These are phyloP conservation scores for Cotesia glomerata DNA, from an alignment of 1,140 invertebrate species.

Conservation along the genomic window DNA sequence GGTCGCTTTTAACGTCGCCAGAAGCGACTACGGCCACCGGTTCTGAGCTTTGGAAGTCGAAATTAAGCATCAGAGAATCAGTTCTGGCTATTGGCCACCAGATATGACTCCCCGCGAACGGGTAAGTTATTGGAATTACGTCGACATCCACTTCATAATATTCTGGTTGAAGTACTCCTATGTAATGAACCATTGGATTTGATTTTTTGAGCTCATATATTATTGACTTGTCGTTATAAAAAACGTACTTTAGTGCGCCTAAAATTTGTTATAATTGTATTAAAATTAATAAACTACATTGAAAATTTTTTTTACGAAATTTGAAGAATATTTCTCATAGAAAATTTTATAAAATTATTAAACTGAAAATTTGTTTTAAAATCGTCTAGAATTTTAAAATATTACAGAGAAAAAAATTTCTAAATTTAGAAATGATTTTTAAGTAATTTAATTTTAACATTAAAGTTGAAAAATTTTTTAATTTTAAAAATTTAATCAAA, in stretches of 20 bases:
- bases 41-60: constrained; percentile 88
- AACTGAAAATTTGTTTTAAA: too few species aligned
- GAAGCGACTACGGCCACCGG: constrained; percentile 85
- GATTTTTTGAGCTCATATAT: constrained; percentile 83
- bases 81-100: constrained; percentile 79
- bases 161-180: constrained; percentile 80
- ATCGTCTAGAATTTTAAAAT: too few species aligned
- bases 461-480: too few species aligned
- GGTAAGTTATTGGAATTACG: constrained; percentile 90
- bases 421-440: too few species aligned
- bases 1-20: constrained; percentile 74
- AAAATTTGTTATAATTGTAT: constrained; percentile 54
- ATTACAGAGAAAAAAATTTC: too few species aligned
- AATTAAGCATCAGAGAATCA: constrained; percentile 77
- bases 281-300: background rate
- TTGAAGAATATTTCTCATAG: too few species aligned
- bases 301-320: background rate
- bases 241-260: constrained; percentile 89
- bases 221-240: constrained; percentile 90
- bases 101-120: constrained; percentile 86
- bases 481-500: too few species aligned
- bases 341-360: too few species aligned
- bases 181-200: constrained; percentile 83
- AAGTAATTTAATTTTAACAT: too few species aligned
- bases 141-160: constrained; percentile 84